Evolutionary conservation across 2,113 vertebrate genomes (phyloP).

Genomic region (Cettia cetti): DNA sequence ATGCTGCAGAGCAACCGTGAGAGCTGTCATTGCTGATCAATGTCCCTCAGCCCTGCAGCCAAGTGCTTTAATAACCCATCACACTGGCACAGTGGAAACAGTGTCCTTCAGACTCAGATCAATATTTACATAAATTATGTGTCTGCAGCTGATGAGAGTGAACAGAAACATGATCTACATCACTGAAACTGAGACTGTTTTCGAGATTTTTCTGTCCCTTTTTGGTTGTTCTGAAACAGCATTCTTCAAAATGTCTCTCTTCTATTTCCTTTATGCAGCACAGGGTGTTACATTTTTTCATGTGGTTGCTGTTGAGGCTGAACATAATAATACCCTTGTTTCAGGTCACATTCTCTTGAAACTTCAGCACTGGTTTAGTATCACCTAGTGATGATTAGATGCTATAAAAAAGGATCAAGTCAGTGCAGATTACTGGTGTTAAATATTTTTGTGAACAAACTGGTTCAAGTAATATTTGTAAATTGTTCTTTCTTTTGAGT

Average conservation of each 20-base stretch:
- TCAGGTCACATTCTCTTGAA: not conserved
- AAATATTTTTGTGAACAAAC: not conserved
- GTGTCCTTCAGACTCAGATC: slow-evolving; percentile 57
- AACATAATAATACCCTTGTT: not conserved
- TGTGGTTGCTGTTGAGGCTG: not conserved
- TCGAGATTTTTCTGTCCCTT: not conserved
- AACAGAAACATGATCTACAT: not conserved
- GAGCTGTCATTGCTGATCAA: slow-evolving; percentile 9
- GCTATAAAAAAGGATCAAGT: not conserved
- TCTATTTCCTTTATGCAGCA: not conserved
- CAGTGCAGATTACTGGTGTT: not conserved
- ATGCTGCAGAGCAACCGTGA: not conserved
- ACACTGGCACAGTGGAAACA: not conserved
- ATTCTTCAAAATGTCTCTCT: not conserved
- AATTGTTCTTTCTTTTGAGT: not conserved
- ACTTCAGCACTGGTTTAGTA: not conserved
- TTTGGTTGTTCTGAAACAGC: not conserved
- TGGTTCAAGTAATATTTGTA: not conserved
- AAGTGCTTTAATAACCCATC: slow-evolving; percentile 18
- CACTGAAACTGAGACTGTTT: not conserved
- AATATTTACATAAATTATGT: slow-evolving; percentile 45
- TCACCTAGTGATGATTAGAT: not conserved
- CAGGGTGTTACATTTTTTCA: not conserved
- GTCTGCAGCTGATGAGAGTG: slow-evolving; percentile 21
- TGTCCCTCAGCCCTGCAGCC: slow-evolving; percentile 31